A percentile compares a stretch with the other conserved stretches of the same genome.
phyloP scores from a whole-genome alignment of 2,113 vertebrate species.

The Pelusios castaneus region DNA sequence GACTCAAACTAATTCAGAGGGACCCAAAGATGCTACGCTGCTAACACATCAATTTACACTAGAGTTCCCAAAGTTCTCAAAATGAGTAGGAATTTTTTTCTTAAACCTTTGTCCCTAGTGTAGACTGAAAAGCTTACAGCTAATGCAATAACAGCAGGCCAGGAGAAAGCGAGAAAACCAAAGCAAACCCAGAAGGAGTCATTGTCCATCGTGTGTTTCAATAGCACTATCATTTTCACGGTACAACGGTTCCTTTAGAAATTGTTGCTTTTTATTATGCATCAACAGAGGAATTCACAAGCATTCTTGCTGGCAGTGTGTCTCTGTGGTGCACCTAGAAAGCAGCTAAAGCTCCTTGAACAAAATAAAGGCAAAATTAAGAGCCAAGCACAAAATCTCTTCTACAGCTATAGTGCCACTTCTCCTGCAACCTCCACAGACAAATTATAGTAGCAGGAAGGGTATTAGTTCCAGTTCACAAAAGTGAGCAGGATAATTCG shows the following conservation, averaged over 20 bases:
- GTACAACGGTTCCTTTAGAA: background rate
- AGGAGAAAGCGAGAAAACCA: background rate
- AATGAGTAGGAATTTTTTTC: background rate
- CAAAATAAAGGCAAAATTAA: background rate
- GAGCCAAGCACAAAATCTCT: background rate
- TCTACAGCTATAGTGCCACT: background rate
- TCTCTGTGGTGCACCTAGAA: background rate
- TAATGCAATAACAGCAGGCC: background rate
- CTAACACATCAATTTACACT: background rate
- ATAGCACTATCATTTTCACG: background rate
- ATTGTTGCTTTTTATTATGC: background rate
- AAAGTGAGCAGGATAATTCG: background rate
- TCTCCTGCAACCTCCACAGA: background rate
- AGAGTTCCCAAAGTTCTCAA: background rate
- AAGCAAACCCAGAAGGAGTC: background rate
- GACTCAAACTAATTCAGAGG: background rate
- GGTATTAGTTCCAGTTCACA: background rate
- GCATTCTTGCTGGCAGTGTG: background rate
- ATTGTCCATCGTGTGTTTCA: background rate
- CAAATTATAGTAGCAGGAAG: background rate
- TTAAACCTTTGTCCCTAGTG: background rate
- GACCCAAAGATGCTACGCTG: background rate
- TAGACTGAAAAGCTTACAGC: background rate
- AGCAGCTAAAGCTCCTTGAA: background rate
- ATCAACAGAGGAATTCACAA: background rate